Base-by-base conservation (phyloP, 2,797 vertebrate species). In the Melanotaenia pygmaea region DNA sequence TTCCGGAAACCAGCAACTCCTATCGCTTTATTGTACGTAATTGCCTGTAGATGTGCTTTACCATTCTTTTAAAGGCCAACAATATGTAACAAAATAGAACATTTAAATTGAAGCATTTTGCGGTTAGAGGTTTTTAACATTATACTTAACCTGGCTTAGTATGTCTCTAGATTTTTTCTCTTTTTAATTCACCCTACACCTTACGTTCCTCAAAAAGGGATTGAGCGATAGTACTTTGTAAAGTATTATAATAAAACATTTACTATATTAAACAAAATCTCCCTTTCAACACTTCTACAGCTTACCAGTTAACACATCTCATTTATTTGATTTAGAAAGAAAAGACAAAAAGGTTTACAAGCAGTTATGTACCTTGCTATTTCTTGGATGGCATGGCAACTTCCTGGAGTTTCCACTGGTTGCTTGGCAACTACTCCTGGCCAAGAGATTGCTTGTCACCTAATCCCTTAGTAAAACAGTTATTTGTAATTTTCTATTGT, bases 21-120 rank as follows among this genome's bases (percentile, higher is more conserved):
- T 95, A 95, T 76, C 92, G 90, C 81, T 99, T 98, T 86, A 98
- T 96, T 88, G 98, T 98, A 94, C 73, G 93, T 93, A 65, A 26
- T 72, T 13, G 14, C n/a, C 45, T 61, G 32, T 20, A 65, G 12
- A 58, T 43, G 30, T 57, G 26, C 45, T 13, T 14, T 64, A 13
- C 11, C 32, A 34, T 32, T 20, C 0, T 20, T 26, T 26, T 50
- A 18, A 14, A 50, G 37, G 8, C 2, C 24, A 30, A n/a, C 13
- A 18, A 11, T 32, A 34, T 6, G 9, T 18, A 22, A 30, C 9
- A n/a, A 20, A 9, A 28, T 22, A 30, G 2, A 59, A 24, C 30
- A 58, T 22, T 30, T 32, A 3, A 10, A 28, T 20, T 32, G 35
- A 32, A 13, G 50, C 10, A 57, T 30, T 30, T 30, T 30, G 30